Evolutionary conservation across 2,797 vertebrate species (phyloP).

Genomic region (Sparus aurata): DNA sequence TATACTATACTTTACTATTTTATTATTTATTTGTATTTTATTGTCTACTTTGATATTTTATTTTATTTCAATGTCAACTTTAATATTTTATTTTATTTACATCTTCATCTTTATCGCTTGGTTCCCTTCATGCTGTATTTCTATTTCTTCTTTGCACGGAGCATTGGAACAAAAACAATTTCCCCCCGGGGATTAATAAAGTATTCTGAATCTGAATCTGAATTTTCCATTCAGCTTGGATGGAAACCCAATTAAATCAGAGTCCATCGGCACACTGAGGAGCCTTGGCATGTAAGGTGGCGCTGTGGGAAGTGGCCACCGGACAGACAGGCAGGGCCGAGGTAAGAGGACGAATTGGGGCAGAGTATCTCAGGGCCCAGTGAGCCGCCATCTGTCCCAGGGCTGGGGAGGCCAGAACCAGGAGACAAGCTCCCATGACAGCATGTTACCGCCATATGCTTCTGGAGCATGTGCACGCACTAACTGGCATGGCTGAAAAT

Average conservation of each 20-base stretch:
- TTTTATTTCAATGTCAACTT: no score
- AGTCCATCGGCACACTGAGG: constrained; percentile 39
- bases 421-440: constrained; percentile 89
- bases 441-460: constrained; percentile 91
- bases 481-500: constrained; percentile 54
- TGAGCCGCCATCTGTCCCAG: constrained; percentile 92
- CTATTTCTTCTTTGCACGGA: no score
- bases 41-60: no score
- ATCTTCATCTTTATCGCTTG: no score
- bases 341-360: constrained; percentile 54
- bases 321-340: constrained; percentile 67
- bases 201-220: no score
- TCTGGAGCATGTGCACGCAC: constrained; percentile 72
- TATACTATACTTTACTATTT: no score
- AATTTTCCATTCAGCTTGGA: constrained; percentile 47
- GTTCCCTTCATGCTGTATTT: no score
- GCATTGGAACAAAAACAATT: no score
- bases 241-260: constrained; percentile 58
- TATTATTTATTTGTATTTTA: no score
- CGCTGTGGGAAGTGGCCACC: constrained; percentile 42
- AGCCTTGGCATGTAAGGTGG: constrained; percentile 55
- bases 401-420: constrained; percentile 84
- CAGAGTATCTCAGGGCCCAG: constrained; percentile 85
- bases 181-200: no score
- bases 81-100: no score